Evolutionary conservation across 2,888 invertebrate species (phyloP).

Genomic region (Pedicia rivosa): DNA sequence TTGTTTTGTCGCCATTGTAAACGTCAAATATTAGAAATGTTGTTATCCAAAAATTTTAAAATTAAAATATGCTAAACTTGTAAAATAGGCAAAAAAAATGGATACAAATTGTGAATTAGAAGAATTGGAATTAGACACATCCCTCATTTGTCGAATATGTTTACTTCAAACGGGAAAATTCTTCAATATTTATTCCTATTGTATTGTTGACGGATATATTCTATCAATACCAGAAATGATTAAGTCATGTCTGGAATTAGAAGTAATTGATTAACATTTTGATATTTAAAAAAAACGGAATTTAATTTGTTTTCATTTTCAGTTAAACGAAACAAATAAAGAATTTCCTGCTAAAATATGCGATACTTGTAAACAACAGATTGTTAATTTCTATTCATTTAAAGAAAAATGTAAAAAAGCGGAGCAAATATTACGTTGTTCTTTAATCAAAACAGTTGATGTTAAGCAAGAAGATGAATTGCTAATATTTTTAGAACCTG

Average conservation of each 20-base stretch:
- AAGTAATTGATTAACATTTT: constrained; percentile 1
- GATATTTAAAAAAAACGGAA: neutral
- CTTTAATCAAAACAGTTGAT: neutral
- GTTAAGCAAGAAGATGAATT: too few species aligned
- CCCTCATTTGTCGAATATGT: constrained; percentile 11
- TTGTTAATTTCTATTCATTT: constrained; percentile 10
- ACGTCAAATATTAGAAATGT: too few species aligned
- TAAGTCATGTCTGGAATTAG: constrained; percentile 9
- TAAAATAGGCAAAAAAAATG: too few species aligned
- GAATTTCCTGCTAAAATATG: constrained; percentile 11
- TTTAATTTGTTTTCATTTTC: constrained; percentile 2
- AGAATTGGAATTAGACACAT: constrained; percentile 10
- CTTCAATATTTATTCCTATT: constrained; percentile 9
- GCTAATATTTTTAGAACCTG: too few species aligned
- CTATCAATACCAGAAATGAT: constrained; percentile 10
- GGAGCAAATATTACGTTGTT: constrained; percentile 5
- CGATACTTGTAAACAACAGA: constrained; percentile 9
- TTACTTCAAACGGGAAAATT: constrained; percentile 9
- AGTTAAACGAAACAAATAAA: constrained; percentile 7
- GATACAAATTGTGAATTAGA: neutral
- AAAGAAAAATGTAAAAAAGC: constrained; percentile 11
- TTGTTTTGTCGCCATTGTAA: too few species aligned
- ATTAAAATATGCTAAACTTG: too few species aligned
- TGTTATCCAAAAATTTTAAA: too few species aligned
- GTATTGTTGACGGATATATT: constrained; percentile 11